Evolutionary conservation across 1,140 invertebrate species (phyloP), one percentile per base, ranked within the genome.

Genomic region (Leptopilina boulardi): DNA sequence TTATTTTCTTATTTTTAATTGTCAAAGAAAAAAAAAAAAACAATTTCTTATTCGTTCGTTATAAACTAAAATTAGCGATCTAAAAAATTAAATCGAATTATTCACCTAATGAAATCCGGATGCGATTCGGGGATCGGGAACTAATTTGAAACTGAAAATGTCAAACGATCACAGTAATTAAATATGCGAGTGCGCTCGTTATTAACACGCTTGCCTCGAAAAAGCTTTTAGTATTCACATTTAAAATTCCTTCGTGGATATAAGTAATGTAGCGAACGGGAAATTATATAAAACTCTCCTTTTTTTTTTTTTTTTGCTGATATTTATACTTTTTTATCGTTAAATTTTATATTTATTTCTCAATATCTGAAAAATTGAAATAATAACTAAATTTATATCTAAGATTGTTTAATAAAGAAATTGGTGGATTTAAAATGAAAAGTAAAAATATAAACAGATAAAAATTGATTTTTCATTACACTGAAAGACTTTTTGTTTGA

Each of bases 141-240:
- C 15, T 30, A 30, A 30, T n/a, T 66, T 66, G 23, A 34, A 30
- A 66, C 23, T 66, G 9, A 30, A n/a, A 66, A 66, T 34, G 26
- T n/a, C 59, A 66, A 66, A 66, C 13, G 59, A n/a, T 66, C 13
- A n/a, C 15, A 30, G 6, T 34, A 34, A 66, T 66, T 66, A 66
- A 66, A 30, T 66, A 66, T 66, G 23, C 59, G 21, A 66, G 59
- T 30, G 26, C 59, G 26, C 59, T 66, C 59, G 59, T 30, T 66
- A 66, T 66, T 26, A 8, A 15, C 15, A 66, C 26, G 26, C 23
- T 26, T 34, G 26, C 23, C 42, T 38, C 15, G 26, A 4, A 66
- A n/a, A 30, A 66, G 59, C 59, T 30, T 66, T 66, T 30, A 66
- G 59, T 66, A 30, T 66, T 6, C 2, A 66, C 26, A 66, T 30